Percentiles rank a stretch among this genome's conserved stretches.
phyloP scores from a whole-genome alignment of 2,888 invertebrate species.

The Nemurella pictetii region DNA sequence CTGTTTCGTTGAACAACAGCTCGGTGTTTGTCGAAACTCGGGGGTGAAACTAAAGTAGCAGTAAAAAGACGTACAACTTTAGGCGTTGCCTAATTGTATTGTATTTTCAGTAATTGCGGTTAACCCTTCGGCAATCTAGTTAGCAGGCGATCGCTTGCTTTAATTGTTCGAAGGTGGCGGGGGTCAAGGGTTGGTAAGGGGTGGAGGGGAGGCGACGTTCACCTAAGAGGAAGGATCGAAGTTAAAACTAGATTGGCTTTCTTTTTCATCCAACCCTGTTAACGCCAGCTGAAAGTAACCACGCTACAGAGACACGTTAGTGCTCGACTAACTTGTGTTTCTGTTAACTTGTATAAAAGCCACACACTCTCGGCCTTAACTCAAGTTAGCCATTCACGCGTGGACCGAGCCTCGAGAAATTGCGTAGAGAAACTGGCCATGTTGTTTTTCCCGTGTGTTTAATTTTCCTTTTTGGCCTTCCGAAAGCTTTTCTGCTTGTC shows the following conservation, averaged over 20 bases:
- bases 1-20: constrained; percentile 9
- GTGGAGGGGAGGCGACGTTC: constrained; percentile 6
- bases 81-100: constrained; percentile 25
- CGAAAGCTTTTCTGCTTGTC: neutral
- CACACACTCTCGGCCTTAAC: neutral
- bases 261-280: constrained; percentile 15
- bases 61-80: constrained; percentile 2
- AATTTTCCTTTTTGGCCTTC: neutral
- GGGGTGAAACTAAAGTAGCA: neutral
- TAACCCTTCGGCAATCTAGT: constrained; percentile 21
- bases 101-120: constrained; percentile 20
- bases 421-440: neutral
- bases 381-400: neutral
- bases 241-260: constrained; percentile 21
- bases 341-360: constrained; percentile 31
- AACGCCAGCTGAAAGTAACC: neutral
- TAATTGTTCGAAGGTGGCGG: constrained; percentile 13
- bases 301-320: neutral
- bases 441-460: neutral
- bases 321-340: constrained; percentile 22
- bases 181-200: neutral
- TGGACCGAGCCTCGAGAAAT: neutral
- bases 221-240: constrained; percentile 27
- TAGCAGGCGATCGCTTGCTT: constrained; percentile 30
- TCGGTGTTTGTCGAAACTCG: neutral